phyloP scores from a whole-genome alignment of 2,113 vertebrate species.

The Gymnorhina tibicen region DNA sequence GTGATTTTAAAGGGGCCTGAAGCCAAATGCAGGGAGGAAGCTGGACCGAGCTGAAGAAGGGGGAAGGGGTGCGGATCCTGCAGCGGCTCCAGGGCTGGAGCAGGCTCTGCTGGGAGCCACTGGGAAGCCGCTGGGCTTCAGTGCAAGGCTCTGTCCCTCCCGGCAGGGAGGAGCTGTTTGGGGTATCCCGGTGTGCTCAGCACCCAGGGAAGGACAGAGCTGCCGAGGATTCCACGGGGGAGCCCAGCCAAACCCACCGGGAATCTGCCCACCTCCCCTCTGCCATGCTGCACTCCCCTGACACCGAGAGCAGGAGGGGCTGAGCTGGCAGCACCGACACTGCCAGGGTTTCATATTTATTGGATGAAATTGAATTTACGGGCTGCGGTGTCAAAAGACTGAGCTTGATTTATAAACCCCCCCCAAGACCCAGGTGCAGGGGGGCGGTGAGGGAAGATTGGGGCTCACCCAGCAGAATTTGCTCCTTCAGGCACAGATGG shows the following conservation, averaged over 20 bases:
- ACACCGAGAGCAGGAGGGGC: neutral
- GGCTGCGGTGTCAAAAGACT: neutral
- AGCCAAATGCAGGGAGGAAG: neutral
- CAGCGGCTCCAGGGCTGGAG: neutral
- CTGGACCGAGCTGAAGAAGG: rapidly evolving
- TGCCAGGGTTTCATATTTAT: neutral
- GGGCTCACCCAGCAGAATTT: neutral
- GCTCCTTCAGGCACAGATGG: neutral
- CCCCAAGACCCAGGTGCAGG: neutral
- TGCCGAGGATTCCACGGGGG: rapidly evolving
- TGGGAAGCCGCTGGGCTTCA: neutral
- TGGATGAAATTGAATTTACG: neutral
- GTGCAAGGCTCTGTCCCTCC: neutral
- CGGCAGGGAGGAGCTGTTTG: neutral
- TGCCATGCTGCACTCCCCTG: neutral
- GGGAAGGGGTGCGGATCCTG: rapidly evolving
- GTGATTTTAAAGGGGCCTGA: neutral
- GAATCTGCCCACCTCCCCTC: neutral
- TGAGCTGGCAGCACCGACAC: neutral
- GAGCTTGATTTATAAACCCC: neutral
- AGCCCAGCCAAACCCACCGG: neutral
- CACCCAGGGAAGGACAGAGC: neutral
- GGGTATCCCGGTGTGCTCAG: neutral
- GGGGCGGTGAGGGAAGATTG: rapidly evolving
- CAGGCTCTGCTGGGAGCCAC: neutral